phyloP scores from a whole-genome alignment of 2,797 vertebrate genomes.

The Bucorvus abyssinicus region DNA sequence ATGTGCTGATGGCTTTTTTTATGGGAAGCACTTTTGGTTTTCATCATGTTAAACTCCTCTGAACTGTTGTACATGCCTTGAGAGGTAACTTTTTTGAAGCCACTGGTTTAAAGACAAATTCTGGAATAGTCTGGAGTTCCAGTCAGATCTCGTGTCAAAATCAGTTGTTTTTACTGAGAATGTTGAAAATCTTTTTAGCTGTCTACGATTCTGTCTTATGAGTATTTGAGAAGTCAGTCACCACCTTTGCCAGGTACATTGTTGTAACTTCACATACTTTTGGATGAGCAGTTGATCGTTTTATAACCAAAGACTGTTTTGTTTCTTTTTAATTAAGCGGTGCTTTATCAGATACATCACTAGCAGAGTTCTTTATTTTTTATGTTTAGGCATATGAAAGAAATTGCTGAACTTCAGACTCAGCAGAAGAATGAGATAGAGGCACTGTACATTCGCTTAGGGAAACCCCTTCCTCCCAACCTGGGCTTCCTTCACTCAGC shows the following conservation, averaged over 20 bases:
- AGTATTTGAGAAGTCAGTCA: neutral
- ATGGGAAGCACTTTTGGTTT: neutral
- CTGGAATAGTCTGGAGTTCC: neutral
- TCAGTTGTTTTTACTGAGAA: neutral
- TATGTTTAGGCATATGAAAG: conserved; percentile 88
- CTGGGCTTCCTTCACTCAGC: conserved; percentile 86
- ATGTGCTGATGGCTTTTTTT: neutral
- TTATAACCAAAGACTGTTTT: neutral
- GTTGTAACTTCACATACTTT: neutral
- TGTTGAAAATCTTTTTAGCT: neutral
- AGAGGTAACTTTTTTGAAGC: neutral
- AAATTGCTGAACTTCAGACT: conserved; percentile 95
- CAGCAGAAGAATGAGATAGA: conserved; percentile 94
- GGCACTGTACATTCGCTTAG: conserved; percentile 87
- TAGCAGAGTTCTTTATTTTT: neutral
- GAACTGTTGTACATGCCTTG: neutral
- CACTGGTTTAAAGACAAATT: neutral
- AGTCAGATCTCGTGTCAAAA: neutral
- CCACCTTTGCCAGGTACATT: neutral
- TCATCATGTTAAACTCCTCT: neutral
- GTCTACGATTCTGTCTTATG: neutral
- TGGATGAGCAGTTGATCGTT: neutral
- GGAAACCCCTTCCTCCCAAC: conserved; percentile 88
- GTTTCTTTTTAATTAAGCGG: neutral
- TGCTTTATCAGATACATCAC: neutral